Evolutionary conservation across 1,140 invertebrate genomes (phyloP).

Genomic region (Drosophila virilis): DNA sequence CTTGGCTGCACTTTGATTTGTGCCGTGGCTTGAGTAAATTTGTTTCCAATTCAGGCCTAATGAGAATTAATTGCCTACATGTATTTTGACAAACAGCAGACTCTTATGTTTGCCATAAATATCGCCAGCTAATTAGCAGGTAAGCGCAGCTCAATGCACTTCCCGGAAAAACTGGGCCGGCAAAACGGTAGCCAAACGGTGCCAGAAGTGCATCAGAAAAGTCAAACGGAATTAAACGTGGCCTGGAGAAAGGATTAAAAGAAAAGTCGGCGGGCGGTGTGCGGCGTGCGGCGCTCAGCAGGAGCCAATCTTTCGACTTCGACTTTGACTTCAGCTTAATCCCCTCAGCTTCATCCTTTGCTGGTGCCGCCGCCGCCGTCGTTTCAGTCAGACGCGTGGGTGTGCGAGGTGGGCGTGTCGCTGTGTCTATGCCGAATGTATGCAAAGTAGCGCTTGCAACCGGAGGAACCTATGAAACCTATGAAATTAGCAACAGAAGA

Average conservation of each 20-base stretch:
- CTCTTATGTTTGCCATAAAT: constrained; percentile 38
- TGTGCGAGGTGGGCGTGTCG: constrained; percentile 59
- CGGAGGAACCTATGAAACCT: constrained; percentile 47
- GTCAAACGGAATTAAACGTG: neutral
- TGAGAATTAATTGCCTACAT: constrained; percentile 71
- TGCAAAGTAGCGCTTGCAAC: constrained; percentile 48
- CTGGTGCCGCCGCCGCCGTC: constrained; percentile 42
- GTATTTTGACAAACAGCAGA: constrained; percentile 61
- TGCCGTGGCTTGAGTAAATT: constrained; percentile 56
- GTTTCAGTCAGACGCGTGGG: constrained; percentile 47
- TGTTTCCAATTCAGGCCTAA: constrained; percentile 80
- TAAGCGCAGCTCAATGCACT: constrained; percentile 23
- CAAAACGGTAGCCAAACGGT: constrained; percentile 34
- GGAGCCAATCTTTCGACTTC: constrained; percentile 39
- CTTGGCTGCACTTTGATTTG: constrained; percentile 69
- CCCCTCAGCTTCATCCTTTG: constrained; percentile 44
- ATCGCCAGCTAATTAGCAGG: constrained; percentile 67
- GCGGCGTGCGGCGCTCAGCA: constrained; percentile 49
- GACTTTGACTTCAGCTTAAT: constrained; percentile 44
- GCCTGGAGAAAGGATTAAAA: constrained; percentile 1
- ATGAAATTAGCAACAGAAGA: constrained; percentile 82
- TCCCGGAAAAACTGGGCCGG: constrained; percentile 13
- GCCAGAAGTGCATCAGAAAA: constrained; percentile 21
- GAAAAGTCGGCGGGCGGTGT: neutral
- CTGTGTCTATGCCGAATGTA: constrained; percentile 33